Conservation (phyloP, 2,113 vertebrate species). For the Urocitellus parryii region DNA sequence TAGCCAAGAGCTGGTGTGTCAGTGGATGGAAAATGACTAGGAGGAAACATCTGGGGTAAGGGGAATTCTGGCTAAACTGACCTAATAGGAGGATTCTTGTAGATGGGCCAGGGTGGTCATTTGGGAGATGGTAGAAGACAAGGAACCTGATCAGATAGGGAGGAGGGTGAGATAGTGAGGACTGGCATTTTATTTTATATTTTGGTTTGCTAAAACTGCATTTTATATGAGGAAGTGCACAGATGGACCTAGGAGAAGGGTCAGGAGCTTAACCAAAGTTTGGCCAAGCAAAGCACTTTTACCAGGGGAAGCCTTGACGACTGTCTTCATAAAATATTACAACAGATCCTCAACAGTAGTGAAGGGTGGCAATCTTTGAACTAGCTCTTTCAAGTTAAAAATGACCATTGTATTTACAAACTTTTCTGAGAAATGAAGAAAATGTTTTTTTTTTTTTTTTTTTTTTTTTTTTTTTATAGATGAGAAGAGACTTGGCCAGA, state of each 20-base stretch:
- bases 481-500: not conserved
- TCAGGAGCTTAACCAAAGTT: not conserved
- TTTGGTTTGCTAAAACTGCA: not conserved
- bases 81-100: not conserved
- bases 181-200: no score
- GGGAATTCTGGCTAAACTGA: not conserved
- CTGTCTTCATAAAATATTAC: not conserved
- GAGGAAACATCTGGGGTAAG: not conserved
- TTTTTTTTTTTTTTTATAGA: no score
- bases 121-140: not conserved
- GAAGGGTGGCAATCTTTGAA: not conserved
- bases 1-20: not conserved
- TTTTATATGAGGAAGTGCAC: not conserved
- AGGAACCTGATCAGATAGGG: not conserved
- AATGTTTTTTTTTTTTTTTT: not conserved
- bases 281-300: not conserved
- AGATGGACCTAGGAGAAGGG: not conserved
- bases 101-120: not conserved
- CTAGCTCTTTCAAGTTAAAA: not conserved
- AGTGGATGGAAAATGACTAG: not conserved
- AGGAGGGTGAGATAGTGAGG: not conserved
- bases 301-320: not conserved
- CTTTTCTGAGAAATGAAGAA: not conserved
- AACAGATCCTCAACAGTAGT: accelerated
- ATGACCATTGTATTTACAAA: not conserved